Evolutionary conservation across 2,888 invertebrate genomes (phyloP).

Genomic region (Drosophila mettleri): DNA sequence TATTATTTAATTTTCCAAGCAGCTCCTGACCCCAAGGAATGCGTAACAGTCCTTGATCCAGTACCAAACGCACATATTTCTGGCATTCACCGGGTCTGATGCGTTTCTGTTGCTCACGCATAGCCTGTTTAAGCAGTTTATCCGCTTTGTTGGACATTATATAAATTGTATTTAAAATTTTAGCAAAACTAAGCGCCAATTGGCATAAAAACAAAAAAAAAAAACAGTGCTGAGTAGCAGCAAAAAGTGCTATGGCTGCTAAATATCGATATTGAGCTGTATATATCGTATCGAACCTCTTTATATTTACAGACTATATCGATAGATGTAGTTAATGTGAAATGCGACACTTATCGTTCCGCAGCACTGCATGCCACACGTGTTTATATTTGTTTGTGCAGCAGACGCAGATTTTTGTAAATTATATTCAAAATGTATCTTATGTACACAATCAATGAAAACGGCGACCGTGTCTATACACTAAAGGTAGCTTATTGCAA

Average conservation of each 20-base stretch:
- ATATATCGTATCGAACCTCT: not conserved
- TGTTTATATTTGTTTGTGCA: slow-evolving; percentile 43
- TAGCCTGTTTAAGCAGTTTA: slow-evolving; percentile 74
- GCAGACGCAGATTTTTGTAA: slow-evolving; percentile 1
- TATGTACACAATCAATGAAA: slow-evolving; percentile 91
- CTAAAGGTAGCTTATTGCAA: slow-evolving; percentile 88
- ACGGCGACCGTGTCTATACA: slow-evolving; percentile 93
- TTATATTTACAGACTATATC: not conserved
- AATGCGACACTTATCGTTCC: slow-evolving; percentile 9
- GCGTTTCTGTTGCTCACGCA: slow-evolving; percentile 82
- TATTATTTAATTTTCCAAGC: slow-evolving; percentile 48
- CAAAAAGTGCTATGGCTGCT: no score
- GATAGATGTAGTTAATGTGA: not conserved
- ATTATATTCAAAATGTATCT: slow-evolving; percentile 88
- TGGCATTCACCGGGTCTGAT: slow-evolving; percentile 83
- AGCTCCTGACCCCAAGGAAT: slow-evolving; percentile 62
- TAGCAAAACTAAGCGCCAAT: slow-evolving; percentile 28
- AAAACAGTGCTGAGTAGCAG: slow-evolving; percentile 11
- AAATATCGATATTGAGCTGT: not conserved
- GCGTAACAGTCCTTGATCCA: slow-evolving; percentile 70
- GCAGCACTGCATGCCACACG: slow-evolving; percentile 46
- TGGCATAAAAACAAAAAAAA: not conserved
- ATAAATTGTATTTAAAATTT: not conserved
- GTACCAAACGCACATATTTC: slow-evolving; percentile 80
- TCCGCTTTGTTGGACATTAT: slow-evolving; percentile 72